Conservation (phyloP, 2,113 vertebrate genomes). For the Otolemur garnettii region DNA sequence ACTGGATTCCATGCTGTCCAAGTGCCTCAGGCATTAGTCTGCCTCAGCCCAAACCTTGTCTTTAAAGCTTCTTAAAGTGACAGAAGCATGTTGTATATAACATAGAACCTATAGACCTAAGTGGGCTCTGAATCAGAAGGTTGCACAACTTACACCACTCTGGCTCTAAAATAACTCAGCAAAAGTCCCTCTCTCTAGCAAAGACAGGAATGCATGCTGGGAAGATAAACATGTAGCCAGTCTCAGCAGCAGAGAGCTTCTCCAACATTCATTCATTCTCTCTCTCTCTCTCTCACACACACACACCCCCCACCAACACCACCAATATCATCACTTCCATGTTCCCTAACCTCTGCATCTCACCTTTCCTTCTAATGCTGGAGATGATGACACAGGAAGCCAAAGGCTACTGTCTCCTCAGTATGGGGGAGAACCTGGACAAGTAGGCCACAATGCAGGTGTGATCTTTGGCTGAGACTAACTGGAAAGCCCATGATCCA, state of each 20-base stretch:
- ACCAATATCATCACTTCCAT: neutral
- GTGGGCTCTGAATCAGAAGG: neutral
- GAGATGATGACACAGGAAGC: constrained; percentile 4
- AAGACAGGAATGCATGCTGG: neutral
- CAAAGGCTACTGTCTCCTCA: neutral
- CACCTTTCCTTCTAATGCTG: constrained; percentile 44
- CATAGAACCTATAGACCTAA: neutral
- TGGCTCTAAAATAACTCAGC: constrained; percentile 1
- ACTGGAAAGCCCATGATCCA: neutral
- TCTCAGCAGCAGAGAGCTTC: neutral
- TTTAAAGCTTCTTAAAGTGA: constrained; percentile 55
- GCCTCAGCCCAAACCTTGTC: neutral
- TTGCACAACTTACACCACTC: neutral
- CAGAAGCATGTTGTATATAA: neutral
- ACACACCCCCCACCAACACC: neutral
- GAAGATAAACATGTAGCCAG: constrained; percentile 24
- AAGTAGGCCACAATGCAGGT: neutral
- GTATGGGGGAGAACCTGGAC: neutral
- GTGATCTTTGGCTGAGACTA: neutral
- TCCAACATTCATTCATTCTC: neutral
- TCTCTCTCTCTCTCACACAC: neutral
- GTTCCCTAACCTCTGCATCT: neutral
- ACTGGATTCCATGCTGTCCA: neutral
- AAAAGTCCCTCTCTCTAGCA: constrained; percentile 12
- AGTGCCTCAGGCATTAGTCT: neutral